Base-by-base conservation (phyloP, 2,113 vertebrate species). In the Neolamprologus fasciatus region DNA sequence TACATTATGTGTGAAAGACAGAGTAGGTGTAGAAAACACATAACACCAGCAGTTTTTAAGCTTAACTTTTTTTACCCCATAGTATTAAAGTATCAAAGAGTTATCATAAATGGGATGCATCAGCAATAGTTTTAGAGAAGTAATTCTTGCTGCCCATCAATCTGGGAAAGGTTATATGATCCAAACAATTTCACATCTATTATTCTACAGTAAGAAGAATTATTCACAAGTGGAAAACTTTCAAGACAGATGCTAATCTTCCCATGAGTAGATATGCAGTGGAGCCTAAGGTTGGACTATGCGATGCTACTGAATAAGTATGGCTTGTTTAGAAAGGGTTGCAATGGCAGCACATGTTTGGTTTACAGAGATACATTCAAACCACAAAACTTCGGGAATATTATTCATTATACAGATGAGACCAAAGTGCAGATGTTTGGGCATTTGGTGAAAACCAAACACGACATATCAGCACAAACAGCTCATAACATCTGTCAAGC, bases 1-100 rank as follows among this genome's bases (percentile, higher is more conserved):
- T n/a, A 63, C 58, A 63, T 19, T 63, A 63, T n/a, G 58, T 63
- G 58, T 35, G 31, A 63, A 63, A 35, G 58, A 63, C 31, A 63
- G 31, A n/a, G 58, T 63, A 63, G 58, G 17, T 63, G 58, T 35
- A 6, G 2, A 63, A 35, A 63, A 63, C 58, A 6, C 17, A 63
- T 35, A 35, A 63, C 31, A 35, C 58, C 58, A 63, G 17, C 31
- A 63, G 58, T 19, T 63, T 63, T 63, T 63, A 35, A 63, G 9
- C 31, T 19, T 35, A 11, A 11, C 17, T 19, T 63, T 63, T 26
- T 63, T 11, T 0, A 33, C 0, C 7, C 28, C 31, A 11, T n/a
- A 63, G 31, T 31, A 63, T 63, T 63, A 33, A 63, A 33, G 28
- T 33, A 63, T 63, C 28, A 33, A 63, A 63, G 58, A 33, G 58